These are phyloP conservation scores for Pantelozetes paolii DNA, from an alignment of 2,888 invertebrate genomes.

Conservation along the genomic window DNA sequence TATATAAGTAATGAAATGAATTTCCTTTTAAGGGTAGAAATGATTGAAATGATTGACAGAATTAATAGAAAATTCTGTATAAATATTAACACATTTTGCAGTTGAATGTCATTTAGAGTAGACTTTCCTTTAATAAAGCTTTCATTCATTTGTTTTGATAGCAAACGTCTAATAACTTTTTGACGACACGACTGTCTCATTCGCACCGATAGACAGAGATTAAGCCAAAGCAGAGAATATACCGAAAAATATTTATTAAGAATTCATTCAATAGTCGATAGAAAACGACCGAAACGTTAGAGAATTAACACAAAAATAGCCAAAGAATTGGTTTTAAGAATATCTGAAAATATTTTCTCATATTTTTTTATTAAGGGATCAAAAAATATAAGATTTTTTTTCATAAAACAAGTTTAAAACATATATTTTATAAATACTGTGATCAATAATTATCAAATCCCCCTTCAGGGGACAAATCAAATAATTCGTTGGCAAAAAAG, in stretches of 20 bases:
- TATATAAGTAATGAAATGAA: too few relatives aligned
- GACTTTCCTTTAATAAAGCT: background rate
- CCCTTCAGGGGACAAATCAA: background rate
- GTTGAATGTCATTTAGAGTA: background rate
- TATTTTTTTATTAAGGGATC: too few relatives aligned
- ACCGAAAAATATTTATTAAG: background rate
- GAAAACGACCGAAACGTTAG: too few relatives aligned
- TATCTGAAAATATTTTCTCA: too few relatives aligned
- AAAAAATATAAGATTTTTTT: too few relatives aligned
- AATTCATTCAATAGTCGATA: background rate
- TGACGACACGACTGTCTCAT: background rate
- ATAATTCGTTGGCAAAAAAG: background rate
- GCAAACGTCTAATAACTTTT: background rate
- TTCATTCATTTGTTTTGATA: background rate
- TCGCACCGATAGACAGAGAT: background rate
- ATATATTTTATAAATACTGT: too few relatives aligned
- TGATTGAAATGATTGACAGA: background rate
- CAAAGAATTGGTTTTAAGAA: too few relatives aligned
- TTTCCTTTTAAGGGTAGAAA: too few relatives aligned
- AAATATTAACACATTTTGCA: background rate
- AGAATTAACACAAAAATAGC: too few relatives aligned
- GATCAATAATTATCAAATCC: background rate
- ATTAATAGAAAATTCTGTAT: background rate
- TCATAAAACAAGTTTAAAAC: too few relatives aligned
- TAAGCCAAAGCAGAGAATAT: background rate